phyloP scores from a whole-genome alignment of 2,113 vertebrate genomes.

The Prunella fulvescens region DNA sequence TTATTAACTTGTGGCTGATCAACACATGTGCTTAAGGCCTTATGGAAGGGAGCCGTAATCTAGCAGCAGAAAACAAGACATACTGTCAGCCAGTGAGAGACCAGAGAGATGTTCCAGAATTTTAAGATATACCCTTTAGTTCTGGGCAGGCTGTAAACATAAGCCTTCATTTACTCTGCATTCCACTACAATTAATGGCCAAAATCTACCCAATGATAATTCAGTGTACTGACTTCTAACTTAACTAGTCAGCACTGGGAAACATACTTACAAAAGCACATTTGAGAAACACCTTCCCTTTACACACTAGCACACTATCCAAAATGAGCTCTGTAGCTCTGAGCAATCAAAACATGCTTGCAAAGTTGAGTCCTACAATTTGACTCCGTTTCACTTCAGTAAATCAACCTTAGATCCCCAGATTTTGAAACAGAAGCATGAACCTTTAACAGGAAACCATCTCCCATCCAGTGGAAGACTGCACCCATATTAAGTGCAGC shows the following conservation, averaged over 20 bases:
- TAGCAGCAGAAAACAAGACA: background rate
- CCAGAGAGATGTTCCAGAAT: background rate
- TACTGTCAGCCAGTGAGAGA: background rate
- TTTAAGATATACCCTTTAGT: background rate
- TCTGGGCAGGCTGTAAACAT: background rate
- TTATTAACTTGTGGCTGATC: background rate
- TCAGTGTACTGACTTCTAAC: background rate
- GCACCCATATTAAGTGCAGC: background rate
- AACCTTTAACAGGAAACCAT: background rate
- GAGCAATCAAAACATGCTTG: background rate
- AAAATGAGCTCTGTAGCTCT: background rate
- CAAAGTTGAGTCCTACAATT: background rate
- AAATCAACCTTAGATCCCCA: background rate
- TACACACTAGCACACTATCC: background rate
- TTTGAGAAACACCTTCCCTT: background rate
- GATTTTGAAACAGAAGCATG: background rate
- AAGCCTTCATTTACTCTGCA: background rate
- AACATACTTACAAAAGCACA: background rate
- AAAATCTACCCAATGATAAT: background rate
- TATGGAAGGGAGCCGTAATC: background rate
- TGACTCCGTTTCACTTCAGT: background rate
- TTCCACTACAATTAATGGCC: background rate
- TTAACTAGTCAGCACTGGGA: background rate
- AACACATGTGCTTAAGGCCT: background rate
- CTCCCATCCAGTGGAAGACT: background rate